Evolutionary conservation across 2,113 vertebrate genomes (phyloP), one percentile per base, ranked within the genome.

Genomic region (Pao palembangensis): DNA sequence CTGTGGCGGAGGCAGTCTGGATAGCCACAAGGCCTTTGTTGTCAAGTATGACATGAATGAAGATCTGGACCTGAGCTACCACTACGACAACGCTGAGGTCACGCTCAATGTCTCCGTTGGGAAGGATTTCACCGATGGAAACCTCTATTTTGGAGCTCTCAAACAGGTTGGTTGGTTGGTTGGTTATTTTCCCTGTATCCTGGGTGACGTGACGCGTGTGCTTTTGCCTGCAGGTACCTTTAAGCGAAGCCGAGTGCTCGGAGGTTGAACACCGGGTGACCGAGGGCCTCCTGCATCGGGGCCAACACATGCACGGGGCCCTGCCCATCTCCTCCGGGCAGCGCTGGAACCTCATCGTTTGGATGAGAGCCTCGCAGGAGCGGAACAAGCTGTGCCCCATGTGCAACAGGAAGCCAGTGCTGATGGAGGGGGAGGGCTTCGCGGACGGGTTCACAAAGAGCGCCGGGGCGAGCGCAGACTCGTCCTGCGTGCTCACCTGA

Each of bases 31-130:
- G 8, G 95, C 94, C 0, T 99, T 99, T 2, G 93, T 93, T 8
- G 96, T 99, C 71, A 98, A 95, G 70, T 98, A 98, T 0, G 82
- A 92, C 0, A 80, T 91, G 7, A 81, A 88, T 0, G 84, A 96
- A 84, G 97, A 98, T 74, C 76, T 91, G 38, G 95, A 95, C 56
- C 69, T 98, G 25, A 93, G 92, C 83, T 94, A 92, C 44, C 97
- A 99, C 84, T 98, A 94, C 0, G 96, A 99, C 80, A 99, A 99
- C 0, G 92, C 97, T 0, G 97, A 99, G 71, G 91, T 99, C 75
- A 99, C 97, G 3, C 71, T 99, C 8, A 99, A 98, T 0, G 89
- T 98, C 43, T 94, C 92, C 0, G 87, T 99, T 61, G 96, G 96
- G 12, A 96, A 93, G 63, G 85, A 91, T 3, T 99, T 98, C 82